phyloP scores from a whole-genome alignment of 2,797 vertebrate species.

The Notoglanidium macrostoma region DNA sequence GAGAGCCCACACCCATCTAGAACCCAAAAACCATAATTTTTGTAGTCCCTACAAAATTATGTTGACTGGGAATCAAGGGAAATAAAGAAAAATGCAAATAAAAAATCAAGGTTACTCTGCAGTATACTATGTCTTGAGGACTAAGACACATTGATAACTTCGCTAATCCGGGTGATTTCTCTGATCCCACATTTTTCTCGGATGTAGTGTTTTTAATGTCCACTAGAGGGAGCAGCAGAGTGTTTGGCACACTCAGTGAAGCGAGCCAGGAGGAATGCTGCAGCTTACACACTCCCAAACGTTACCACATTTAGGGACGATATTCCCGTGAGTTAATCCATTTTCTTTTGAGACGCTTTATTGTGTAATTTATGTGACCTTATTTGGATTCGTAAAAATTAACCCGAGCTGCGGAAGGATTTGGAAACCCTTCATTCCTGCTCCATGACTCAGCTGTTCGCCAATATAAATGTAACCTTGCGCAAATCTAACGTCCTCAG shows the following conservation, averaged over 20 bases:
- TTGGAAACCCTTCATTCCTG: neutral
- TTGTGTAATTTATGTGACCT: neutral
- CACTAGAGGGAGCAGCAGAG: slow-evolving; percentile 23
- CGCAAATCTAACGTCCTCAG: neutral
- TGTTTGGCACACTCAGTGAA: neutral
- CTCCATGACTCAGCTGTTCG: slow-evolving; percentile 45
- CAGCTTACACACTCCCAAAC: slow-evolving; percentile 25
- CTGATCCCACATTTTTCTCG: neutral
- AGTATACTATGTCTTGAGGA: neutral
- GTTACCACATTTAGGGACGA: slow-evolving; percentile 11
- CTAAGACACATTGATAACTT: neutral
- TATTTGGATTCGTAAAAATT: neutral
- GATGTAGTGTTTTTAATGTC: neutral
- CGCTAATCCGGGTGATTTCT: neutral
- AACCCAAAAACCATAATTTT: neutral
- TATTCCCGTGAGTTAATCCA: slow-evolving; percentile 33
- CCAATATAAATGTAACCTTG: neutral
- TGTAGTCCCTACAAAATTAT: neutral
- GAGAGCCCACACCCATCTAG: neutral
- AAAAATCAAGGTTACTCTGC: neutral
- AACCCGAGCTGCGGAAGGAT: neutral
- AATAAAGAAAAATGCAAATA: too few relatives aligned
- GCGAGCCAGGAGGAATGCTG: slow-evolving; percentile 14
- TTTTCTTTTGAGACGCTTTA: slow-evolving; percentile 19
- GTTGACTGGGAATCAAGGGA: too few relatives aligned